Evolutionary conservation across 2,797 vertebrate genomes (phyloP), one percentile per base, ranked within the genome.

Genomic region (Acipenser oxyrinchus): DNA sequence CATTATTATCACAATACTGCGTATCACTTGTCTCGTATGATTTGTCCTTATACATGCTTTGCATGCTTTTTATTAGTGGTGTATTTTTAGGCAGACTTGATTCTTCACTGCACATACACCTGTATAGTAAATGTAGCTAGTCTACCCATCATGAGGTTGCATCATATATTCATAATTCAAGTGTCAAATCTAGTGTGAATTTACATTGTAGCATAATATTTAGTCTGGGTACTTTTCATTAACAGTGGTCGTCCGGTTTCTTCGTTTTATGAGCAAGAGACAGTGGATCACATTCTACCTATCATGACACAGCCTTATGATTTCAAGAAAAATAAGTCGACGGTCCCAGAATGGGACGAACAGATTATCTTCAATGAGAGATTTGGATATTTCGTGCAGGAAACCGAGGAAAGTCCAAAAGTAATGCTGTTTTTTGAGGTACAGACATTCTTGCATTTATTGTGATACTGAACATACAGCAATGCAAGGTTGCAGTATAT

Each of bases 401-500:
- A 90, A 66, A 82, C 76, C 10, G 81, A 90, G 0, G 86, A 88
- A 62, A 82, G 80, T 66, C 94, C 94, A 65, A 87, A 70, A 69
- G 89, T 95, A 67, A 84, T 95, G 6, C 82, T 99, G 18, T 93
- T 98, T 76, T 99, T 99, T 82, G 96, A 99, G 88, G 97, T 98
- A 86, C 74, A 74, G 57, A 62, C 68, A 74, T 10, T 61, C 60
- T 23, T 62, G 6, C 6, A 12, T 8, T 61, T 10, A 8, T 11
- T 51, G 8, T 37, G 49, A 51, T 15, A 12, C 48, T 37, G n/a
- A 48, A 1, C 18, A 10, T 37, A 37, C 23, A 37, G 23, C 23
- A 37, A 37, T 37, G 23, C 23, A 37, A 37, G 23, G 23, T 37
- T 37, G 23, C 23, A 37, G 23, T 37, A 37, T 37, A 37, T 37